Percentiles rank a stretch among this genome's conserved stretches.
phyloP scores from a whole-genome alignment of 2,888 invertebrate genomes.

The Cactoblastis cactorum region DNA sequence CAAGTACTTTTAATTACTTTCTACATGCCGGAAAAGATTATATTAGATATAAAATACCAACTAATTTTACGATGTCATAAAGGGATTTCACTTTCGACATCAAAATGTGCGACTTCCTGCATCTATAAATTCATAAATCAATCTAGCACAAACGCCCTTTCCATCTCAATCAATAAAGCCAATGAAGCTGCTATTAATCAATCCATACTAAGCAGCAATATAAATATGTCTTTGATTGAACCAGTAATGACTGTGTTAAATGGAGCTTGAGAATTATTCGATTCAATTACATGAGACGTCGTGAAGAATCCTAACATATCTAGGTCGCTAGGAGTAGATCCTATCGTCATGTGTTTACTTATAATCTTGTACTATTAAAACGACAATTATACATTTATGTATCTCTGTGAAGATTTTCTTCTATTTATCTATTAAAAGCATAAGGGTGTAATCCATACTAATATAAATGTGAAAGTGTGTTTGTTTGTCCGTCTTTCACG shows the following conservation, averaged over 20 bases:
- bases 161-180: conserved; percentile 8
- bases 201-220: neutral
- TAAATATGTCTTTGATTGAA: neutral
- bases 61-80: conserved; percentile 2
- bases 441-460: no score
- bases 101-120: neutral
- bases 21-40: neutral
- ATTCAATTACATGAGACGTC: neutral
- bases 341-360: no score
- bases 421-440: no score
- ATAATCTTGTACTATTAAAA: no score
- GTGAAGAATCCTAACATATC: no score
- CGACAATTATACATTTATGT: no score
- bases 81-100: conserved; percentile 5
- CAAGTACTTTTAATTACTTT: neutral
- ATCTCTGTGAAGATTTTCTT: no score
- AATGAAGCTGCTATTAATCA: conserved; percentile 2
- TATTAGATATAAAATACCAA: neutral
- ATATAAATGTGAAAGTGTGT: no score
- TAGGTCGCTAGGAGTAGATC: no score
- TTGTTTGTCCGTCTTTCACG: no score
- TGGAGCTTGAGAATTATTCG: neutral
- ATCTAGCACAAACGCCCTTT: neutral
- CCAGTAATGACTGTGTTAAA: neutral
- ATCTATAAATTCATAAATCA: conserved; percentile 8